Conservation (phyloP, 2,888 invertebrate genomes). For the Ischnus inquisitorius region DNA sequence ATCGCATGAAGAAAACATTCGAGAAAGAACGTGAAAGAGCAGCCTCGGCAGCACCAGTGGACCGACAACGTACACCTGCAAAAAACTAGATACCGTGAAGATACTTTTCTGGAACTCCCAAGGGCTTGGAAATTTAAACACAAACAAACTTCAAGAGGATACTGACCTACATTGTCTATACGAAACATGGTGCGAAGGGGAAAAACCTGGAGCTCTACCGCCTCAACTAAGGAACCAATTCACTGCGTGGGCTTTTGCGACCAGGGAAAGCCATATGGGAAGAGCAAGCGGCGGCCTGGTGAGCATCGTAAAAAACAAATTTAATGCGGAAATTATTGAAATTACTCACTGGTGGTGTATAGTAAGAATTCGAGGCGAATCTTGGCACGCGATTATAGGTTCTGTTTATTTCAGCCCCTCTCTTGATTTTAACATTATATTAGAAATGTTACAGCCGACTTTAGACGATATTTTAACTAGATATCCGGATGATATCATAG, state of each 20-base stretch:
- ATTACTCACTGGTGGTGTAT: not conserved
- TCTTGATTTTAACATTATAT: not conserved
- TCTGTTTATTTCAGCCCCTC: not conserved
- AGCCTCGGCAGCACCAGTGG: not conserved
- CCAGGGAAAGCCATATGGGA: conserved; percentile 10
- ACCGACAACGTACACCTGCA: not conserved
- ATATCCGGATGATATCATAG: not conserved
- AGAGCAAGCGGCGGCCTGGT: conserved; percentile 33
- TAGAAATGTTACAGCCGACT: conserved; percentile 10
- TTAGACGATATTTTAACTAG: conserved; percentile 3
- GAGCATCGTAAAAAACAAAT: conserved; percentile 1
- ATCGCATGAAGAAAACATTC: not conserved
- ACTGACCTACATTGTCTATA: conserved; percentile 16
- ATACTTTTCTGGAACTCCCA: not conserved
- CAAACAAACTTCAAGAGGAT: not conserved
- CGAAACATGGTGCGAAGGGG: conserved; percentile 13
- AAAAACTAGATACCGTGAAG: not conserved
- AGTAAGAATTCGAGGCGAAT: no score
- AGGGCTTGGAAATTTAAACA: not conserved
- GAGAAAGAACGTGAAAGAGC: not conserved
- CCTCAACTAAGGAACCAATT: not conserved
- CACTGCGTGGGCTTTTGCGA: conserved; percentile 2
- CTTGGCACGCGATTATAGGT: no score
- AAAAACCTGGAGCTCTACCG: not conserved
- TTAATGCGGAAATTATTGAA: conserved; percentile 14